These are phyloP conservation scores for Linyphia triangularis DNA, from an alignment of 2,888 invertebrate genomes.

Conservation along the genomic window DNA sequence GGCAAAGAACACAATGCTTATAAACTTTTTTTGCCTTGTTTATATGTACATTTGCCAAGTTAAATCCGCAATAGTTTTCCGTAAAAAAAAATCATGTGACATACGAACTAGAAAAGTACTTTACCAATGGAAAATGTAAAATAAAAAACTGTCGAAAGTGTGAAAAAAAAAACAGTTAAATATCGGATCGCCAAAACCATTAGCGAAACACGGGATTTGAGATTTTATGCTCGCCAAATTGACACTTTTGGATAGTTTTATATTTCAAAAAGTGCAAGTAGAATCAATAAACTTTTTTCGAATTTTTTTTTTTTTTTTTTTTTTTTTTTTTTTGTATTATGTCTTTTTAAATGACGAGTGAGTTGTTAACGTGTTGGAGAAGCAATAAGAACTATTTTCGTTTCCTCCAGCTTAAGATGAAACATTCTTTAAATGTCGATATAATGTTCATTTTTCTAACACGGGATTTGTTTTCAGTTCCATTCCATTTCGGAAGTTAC, in stretches of 20 bases:
- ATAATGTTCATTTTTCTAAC: constrained; percentile 23
- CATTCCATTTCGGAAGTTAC: constrained; percentile 7
- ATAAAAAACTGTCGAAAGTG: not conserved
- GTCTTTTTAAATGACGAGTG: constrained; percentile 16
- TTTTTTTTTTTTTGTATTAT: constrained; percentile 15
- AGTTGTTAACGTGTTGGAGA: constrained; percentile 20
- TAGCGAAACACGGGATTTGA: constrained; percentile 45
- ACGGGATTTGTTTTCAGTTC: constrained; percentile 39
- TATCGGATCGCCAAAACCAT: constrained; percentile 40
- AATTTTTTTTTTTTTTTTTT: constrained; percentile 1
- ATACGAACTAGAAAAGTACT: not conserved
- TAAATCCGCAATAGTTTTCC: too few species aligned
- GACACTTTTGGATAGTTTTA: constrained; percentile 47
- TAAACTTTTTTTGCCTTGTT: too few species aligned
- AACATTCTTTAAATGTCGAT: constrained; percentile 36
- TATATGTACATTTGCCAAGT: not conserved
- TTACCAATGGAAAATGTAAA: not conserved
- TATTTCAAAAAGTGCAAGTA: not conserved
- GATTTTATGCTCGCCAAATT: constrained; percentile 32
- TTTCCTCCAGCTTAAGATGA: constrained; percentile 6
- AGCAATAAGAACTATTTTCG: constrained; percentile 42
- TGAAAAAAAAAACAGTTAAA: not conserved
- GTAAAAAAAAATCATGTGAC: not conserved
- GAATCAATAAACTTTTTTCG: constrained; percentile 41
- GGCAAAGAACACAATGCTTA: not conserved